Conservation (phyloP, 2,113 vertebrate genomes). For the Rhinoderma darwinii region DNA sequence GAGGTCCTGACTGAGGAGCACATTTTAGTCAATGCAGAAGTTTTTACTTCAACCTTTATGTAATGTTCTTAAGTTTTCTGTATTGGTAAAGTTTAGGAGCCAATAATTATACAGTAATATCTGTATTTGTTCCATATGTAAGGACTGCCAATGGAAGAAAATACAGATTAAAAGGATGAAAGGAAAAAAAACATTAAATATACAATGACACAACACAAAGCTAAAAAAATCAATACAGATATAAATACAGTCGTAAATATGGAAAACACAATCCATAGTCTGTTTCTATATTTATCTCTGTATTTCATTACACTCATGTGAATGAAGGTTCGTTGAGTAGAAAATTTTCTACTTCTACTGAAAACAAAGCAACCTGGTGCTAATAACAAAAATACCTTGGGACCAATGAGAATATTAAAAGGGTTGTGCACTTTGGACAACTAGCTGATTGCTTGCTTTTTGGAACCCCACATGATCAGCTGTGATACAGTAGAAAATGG, state of each 20-base stretch:
- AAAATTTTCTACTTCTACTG: no score
- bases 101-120: background rate
- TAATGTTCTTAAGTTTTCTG: background rate
- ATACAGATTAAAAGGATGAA: background rate
- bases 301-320: background rate
- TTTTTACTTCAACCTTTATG: background rate
- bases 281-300: background rate
- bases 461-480: no score
- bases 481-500: no score
- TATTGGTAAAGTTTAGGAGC: background rate
- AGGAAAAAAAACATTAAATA: background rate
- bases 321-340: background rate
- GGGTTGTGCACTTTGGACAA: background rate
- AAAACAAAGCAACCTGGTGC: background rate
- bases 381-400: background rate
- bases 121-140: background rate
- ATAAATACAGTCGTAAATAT: constrained; percentile 19
- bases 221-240: background rate
- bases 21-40: background rate
- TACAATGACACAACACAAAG: background rate
- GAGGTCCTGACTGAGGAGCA: no score
- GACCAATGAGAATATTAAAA: background rate
- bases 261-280: constrained; percentile 11
- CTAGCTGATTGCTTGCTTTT: no score
- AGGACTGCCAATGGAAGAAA: background rate